These are phyloP conservation scores for Cryptoprocta ferox DNA, from an alignment of 2,797 vertebrate genomes.

Conservation along the genomic window DNA sequence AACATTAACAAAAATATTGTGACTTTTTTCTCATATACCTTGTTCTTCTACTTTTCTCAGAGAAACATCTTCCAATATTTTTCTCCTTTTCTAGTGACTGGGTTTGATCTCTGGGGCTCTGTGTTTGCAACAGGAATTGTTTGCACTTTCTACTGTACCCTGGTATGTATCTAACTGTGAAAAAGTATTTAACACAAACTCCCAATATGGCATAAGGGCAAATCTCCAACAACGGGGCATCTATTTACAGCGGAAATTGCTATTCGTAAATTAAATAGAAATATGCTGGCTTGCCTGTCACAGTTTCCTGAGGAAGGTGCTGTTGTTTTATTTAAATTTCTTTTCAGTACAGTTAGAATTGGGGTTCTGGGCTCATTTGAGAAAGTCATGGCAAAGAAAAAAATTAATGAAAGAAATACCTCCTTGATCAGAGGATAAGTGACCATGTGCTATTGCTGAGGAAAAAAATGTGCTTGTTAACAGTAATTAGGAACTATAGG, in stretches of 20 bases:
- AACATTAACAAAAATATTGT: background rate
- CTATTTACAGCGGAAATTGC: background rate
- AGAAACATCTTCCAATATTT: background rate
- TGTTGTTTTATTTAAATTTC: background rate
- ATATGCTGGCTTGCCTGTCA: background rate
- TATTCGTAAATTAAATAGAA: background rate
- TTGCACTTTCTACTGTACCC: slow-evolving; percentile 92
- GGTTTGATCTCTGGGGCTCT: slow-evolving; percentile 91
- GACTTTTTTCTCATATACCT: background rate
- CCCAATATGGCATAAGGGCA: background rate
- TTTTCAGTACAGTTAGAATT: background rate
- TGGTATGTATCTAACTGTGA: slow-evolving; percentile 86
- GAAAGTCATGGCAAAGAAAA: background rate
- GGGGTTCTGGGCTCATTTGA: background rate
- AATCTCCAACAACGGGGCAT: background rate
- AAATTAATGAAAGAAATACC: background rate
- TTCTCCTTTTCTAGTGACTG: slow-evolving; percentile 87
- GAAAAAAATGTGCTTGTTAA: background rate
- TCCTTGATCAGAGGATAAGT: background rate
- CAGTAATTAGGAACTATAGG: background rate
- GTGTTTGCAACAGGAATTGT: slow-evolving; percentile 91
- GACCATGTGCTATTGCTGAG: background rate
- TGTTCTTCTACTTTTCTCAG: background rate
- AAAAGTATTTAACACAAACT: background rate
- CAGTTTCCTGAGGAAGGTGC: background rate